These are phyloP conservation scores for Ceratotherium simum DNA, from an alignment of 2,113 vertebrate genomes.

Conservation along the genomic window DNA sequence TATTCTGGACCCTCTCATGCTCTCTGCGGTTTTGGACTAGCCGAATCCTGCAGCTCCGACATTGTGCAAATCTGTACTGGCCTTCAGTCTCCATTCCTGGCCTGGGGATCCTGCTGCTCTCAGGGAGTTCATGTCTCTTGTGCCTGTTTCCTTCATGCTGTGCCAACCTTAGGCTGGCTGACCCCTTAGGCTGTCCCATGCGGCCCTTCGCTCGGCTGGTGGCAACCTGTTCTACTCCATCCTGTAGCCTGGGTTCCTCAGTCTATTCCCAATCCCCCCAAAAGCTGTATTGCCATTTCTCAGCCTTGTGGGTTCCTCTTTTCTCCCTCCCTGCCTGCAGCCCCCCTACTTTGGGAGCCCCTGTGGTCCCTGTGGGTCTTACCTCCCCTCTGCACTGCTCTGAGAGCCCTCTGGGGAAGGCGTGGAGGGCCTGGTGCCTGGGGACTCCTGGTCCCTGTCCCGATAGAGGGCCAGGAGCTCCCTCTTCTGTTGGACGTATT, in stretches of 20 bases:
- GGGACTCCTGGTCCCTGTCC: neutral
- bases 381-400: slow-evolving; percentile 68
- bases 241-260: neutral
- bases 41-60: neutral
- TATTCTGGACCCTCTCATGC: neutral
- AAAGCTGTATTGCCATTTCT: neutral
- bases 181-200: neutral
- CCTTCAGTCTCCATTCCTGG: neutral
- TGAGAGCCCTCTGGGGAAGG: slow-evolving; percentile 67
- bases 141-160: neutral
- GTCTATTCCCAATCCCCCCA: accelerated
- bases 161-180: neutral
- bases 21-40: neutral
- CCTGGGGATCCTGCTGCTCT: neutral
- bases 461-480: slow-evolving; percentile 76
- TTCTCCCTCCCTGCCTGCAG: neutral
- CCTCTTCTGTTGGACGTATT: slow-evolving; percentile 74
- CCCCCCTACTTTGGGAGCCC: neutral
- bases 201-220: neutral
- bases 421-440: slow-evolving; percentile 58
- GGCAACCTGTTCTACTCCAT: neutral
- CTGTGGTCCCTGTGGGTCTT: neutral
- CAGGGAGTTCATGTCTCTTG: accelerated
- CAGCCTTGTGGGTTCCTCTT: neutral
- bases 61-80: neutral